Conservation (phyloP, 2,888 invertebrate genomes). For the Kryphioiulus occultus region DNA sequence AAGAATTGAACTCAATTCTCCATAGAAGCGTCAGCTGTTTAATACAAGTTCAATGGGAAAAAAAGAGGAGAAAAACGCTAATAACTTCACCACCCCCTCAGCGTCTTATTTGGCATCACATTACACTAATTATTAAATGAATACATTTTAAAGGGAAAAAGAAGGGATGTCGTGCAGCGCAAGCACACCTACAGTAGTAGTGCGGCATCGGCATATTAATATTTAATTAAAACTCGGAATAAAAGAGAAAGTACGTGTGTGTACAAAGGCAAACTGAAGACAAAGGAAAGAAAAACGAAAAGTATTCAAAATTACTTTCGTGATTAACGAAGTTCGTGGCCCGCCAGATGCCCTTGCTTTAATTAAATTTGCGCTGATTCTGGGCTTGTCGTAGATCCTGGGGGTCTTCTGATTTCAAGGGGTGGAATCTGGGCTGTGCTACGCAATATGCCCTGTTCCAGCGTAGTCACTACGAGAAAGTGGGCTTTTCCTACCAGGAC, state of each 20-base stretch:
- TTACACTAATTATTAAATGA: not conserved
- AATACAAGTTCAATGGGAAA: not conserved
- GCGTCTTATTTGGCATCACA: not conserved
- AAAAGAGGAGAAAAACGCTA: not conserved
- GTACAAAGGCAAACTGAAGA: not conserved
- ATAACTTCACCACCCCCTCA: not conserved
- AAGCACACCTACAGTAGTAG: not conserved
- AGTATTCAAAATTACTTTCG: too few species aligned
- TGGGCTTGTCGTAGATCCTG: too few species aligned
- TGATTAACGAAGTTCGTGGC: too few species aligned
- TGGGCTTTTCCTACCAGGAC: too few species aligned
- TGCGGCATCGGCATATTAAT: not conserved
- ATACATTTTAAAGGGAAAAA: not conserved
- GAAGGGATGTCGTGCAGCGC: not conserved
- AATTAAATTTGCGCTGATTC: too few species aligned
- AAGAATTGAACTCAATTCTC: not conserved
- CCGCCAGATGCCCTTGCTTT: too few species aligned
- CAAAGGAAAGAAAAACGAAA: not conserved
- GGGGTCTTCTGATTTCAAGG: too few species aligned
- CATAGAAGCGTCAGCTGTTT: not conserved
- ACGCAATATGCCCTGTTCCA: too few species aligned
- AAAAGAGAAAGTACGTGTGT: not conserved
- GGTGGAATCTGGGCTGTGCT: too few species aligned
- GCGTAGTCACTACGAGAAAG: too few species aligned
- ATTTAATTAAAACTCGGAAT: conserved; percentile 7